phyloP scores from a whole-genome alignment of 2,797 vertebrate species.

The Hoplostethus mediterraneus region DNA sequence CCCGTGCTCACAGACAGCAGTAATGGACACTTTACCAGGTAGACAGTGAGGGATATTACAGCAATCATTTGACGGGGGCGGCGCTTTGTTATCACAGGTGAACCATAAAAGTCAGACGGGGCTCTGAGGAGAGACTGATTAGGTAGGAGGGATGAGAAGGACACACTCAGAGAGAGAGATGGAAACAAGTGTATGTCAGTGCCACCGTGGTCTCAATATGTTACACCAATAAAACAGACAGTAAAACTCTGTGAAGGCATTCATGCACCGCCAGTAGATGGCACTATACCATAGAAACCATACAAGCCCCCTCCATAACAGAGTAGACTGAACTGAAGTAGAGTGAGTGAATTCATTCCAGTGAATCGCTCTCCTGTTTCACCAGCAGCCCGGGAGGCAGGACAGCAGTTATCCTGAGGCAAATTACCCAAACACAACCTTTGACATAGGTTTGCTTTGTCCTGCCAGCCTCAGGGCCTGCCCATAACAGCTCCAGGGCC shows the following conservation, averaged over 20 bases:
- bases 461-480: conserved; percentile 14
- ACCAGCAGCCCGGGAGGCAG: conserved; percentile 16
- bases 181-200: neutral
- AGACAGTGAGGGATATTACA: conserved; percentile 3
- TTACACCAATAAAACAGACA: neutral
- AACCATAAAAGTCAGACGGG: neutral
- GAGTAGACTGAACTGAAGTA: neutral
- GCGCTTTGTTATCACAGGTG: neutral
- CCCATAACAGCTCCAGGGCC: conserved; percentile 26
- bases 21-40: conserved; percentile 21
- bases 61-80: conserved; percentile 2
- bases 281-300: neutral
- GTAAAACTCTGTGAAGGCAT: neutral
- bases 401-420: conserved; percentile 32
- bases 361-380: conserved; percentile 46
- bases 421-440: conserved; percentile 64
- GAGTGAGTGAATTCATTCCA: neutral
- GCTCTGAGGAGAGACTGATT: neutral
- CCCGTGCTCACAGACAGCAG: neutral
- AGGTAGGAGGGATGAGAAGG: neutral
- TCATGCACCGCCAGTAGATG: conserved; percentile 17
- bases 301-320: neutral
- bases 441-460: conserved; percentile 52
- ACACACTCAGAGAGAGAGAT: neutral
- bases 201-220: neutral